A percentile compares a stretch with the other conserved stretches of the same genome.
Conservation (phyloP, 2,113 vertebrate species). For the Mesitornis unicolor region DNA sequence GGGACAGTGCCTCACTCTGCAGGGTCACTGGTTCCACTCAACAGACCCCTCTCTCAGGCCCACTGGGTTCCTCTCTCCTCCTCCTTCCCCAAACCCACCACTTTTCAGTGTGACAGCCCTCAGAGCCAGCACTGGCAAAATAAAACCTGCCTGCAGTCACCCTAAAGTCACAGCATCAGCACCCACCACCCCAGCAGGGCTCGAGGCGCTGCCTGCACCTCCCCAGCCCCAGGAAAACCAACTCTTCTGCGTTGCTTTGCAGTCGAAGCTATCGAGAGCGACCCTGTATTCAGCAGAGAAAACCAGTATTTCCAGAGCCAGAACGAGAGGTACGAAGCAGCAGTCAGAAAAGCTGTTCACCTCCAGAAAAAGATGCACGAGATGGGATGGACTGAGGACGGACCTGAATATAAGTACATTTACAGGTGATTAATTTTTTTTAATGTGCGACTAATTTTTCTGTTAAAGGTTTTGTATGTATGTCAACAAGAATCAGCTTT, state of each 20-base stretch:
- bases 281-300: conserved; percentile 65
- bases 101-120: not conserved
- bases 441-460: not conserved
- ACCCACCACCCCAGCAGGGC: not conserved
- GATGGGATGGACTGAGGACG: conserved; percentile 60
- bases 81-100: not conserved
- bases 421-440: conserved; percentile 58
- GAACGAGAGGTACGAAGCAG: conserved; percentile 67
- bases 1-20: not conserved
- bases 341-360: conserved; percentile 53
- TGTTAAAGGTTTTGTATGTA: not conserved
- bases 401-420: conserved; percentile 46
- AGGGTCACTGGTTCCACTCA: not conserved
- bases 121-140: not conserved
- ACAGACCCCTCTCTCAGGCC: not conserved
- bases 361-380: conserved; percentile 39
- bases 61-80: not conserved
- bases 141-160: not conserved
- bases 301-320: conserved; percentile 72
- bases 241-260: not conserved
- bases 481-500: not conserved
- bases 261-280: conserved; percentile 60
- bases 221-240: not conserved
- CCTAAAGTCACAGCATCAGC: not conserved
- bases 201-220: not conserved